phyloP scores from a whole-genome alignment of 2,888 invertebrate species.

The Eledona agricola region DNA sequence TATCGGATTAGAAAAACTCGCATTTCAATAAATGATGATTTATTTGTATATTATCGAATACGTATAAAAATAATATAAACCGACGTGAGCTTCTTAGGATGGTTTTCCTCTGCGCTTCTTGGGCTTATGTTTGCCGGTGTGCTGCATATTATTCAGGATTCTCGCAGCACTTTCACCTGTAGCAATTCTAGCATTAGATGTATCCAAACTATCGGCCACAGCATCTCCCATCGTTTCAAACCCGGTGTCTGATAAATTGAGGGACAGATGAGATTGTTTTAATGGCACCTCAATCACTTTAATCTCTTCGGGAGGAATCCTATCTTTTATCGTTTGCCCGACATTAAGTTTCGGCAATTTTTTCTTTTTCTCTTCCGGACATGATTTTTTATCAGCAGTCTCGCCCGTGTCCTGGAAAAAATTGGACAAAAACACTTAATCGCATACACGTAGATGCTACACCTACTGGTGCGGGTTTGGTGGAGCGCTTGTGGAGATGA shows the following conservation, averaged over 20 bases:
- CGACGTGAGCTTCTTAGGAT: slow-evolving; percentile 2
- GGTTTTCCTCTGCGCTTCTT: slow-evolving; percentile 15
- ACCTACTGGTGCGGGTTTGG: no score
- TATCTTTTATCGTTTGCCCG: slow-evolving; percentile 54
- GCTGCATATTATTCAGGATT: slow-evolving; percentile 47
- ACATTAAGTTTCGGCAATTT: slow-evolving; percentile 41
- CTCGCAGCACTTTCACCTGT: slow-evolving; percentile 54
- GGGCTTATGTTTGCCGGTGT: slow-evolving; percentile 31
- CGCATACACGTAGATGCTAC: no score
- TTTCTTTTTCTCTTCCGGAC: slow-evolving; percentile 8
- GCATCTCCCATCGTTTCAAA: slow-evolving; percentile 61
- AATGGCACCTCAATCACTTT: slow-evolving; percentile 56
- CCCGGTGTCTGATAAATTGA: slow-evolving; percentile 59
- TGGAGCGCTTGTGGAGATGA: not conserved
- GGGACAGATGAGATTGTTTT: slow-evolving; percentile 50
- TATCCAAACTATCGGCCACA: slow-evolving; percentile 58
- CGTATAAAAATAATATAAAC: no score
- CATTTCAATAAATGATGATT: no score
- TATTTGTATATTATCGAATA: no score
- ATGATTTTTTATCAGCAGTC: slow-evolving; percentile 20
- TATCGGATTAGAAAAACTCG: no score
- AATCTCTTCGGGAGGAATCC: slow-evolving; percentile 50
- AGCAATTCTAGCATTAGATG: slow-evolving; percentile 51
- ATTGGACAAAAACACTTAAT: no score
- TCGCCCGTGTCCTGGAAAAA: no score